Evolutionary conservation across 2,888 invertebrate species (phyloP).

Genomic region (Papilio gigon): DNA sequence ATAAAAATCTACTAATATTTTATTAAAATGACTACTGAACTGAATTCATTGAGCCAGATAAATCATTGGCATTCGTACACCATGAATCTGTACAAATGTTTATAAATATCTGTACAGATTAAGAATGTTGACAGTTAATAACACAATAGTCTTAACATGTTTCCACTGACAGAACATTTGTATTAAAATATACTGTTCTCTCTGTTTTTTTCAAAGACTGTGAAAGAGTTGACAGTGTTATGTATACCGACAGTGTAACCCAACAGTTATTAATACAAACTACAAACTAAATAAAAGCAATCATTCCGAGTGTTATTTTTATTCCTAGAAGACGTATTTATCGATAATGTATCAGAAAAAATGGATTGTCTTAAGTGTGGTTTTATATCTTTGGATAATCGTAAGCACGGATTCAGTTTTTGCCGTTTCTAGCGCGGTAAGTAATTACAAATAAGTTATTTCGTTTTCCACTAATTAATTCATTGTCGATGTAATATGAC

Average conservation of each 20-base stretch:
- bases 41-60: background rate
- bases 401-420: background rate
- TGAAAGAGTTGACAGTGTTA: background rate
- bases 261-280: background rate
- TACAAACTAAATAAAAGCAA: background rate
- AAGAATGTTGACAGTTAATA: constrained; percentile 22
- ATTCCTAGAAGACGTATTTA: background rate
- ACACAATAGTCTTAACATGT: constrained; percentile 8
- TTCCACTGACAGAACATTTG: background rate
- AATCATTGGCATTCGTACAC: constrained; percentile 3
- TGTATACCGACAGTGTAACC: background rate
- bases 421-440: constrained; percentile 2
- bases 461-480: background rate
- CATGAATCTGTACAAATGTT: constrained; percentile 22
- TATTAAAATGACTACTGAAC: background rate
- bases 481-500: background rate
- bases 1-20: too few relatives aligned
- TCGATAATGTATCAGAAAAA: background rate
- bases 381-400: constrained; percentile 15
- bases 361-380: background rate
- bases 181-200: background rate
- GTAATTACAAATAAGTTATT: background rate
- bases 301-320: background rate
- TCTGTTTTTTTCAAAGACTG: background rate
- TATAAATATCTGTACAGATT: constrained; percentile 13